Evolutionary conservation across 1,140 invertebrate genomes (phyloP), one percentile per base, ranked within the genome.

Genomic region (Microplitis mediator): DNA sequence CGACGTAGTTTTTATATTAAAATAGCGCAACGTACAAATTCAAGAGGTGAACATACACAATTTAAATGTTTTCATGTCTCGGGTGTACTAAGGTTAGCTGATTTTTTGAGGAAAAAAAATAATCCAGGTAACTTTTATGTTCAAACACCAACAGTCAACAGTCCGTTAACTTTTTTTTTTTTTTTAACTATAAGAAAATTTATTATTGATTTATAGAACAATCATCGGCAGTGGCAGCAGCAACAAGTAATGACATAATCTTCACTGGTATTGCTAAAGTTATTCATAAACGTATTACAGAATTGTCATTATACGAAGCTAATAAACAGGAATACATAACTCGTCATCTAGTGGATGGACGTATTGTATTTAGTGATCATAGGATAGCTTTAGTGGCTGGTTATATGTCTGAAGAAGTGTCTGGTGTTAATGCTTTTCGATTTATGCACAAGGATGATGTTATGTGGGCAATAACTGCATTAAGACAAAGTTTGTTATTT

Each of bases 361-460:
- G 92, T 67, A 96, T 97, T 69, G 91, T 96, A 45, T 93, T 92
- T 76, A 93, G 93, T 71, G 95, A 97, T 85, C 94, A 96, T 74
- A 90, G 95, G 75, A 95, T 97, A 72, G 93, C 94, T 0, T 87
- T 94, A 14, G 92, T 95, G 1, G 93, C 94, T 35, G 95, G 95
- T 1, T 95, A 95, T 82, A 91, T 96, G 90, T 91, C 91, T 1
- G 91, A 94, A 65, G 95, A 96, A 86, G 93, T 97, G 6, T 89
- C 90, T 31, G 94, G 94, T 4, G 82, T 91, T 39, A 95, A 92
- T 73, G 95, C 94, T 0, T 96, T 96, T 80, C 91, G 91, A 71
- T 97, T 93, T 79, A 96, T 97, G 91, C 94, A 95, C 83, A 90
- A 91, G 66, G 93, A 96, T 62, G 95, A 96, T 82, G 92, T 94